Percentiles rank a stretch among this genome's conserved stretches.
phyloP scores from a whole-genome alignment of 1,140 invertebrate genomes.

The Drosophila kikkawai region DNA sequence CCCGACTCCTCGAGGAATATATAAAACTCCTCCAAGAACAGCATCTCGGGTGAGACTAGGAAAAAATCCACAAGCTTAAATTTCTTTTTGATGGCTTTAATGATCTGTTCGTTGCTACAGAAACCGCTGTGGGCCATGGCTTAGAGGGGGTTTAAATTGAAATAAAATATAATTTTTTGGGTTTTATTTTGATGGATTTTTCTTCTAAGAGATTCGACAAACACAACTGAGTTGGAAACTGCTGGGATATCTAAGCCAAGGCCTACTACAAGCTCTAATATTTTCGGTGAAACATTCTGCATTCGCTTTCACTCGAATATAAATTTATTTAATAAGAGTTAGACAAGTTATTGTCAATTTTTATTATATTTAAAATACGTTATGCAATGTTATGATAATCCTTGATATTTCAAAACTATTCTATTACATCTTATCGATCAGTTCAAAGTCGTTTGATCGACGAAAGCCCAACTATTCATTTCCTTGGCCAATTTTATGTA shows the following conservation, averaged over 20 bases:
- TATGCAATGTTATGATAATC: neutral
- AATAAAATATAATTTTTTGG: too few relatives aligned
- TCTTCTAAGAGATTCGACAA: neutral
- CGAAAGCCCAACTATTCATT: neutral
- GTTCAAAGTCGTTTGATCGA: neutral
- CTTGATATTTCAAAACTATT: neutral
- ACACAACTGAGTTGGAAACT: neutral
- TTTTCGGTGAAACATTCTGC: constrained; percentile 1
- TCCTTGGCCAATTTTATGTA: constrained; percentile 17
- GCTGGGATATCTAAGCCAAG: constrained; percentile 2
- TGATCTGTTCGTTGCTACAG: constrained; percentile 46
- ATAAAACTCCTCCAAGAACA: constrained; percentile 40
- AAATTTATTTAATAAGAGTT: neutral
- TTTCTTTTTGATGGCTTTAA: constrained; percentile 21
- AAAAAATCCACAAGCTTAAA: constrained; percentile 10
- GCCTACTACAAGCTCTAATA: constrained; percentile 5
- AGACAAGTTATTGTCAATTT: too few relatives aligned
- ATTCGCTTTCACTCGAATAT: neutral
- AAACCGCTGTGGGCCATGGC: constrained; percentile 31
- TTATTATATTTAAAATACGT: too few relatives aligned
- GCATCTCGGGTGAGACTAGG: constrained; percentile 13
- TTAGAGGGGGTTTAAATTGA: too few relatives aligned
- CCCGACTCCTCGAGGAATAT: constrained; percentile 23
- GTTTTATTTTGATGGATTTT: neutral
- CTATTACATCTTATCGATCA: neutral